phyloP scores from a whole-genome alignment of 2,888 invertebrate species.

The Phortica magna region DNA sequence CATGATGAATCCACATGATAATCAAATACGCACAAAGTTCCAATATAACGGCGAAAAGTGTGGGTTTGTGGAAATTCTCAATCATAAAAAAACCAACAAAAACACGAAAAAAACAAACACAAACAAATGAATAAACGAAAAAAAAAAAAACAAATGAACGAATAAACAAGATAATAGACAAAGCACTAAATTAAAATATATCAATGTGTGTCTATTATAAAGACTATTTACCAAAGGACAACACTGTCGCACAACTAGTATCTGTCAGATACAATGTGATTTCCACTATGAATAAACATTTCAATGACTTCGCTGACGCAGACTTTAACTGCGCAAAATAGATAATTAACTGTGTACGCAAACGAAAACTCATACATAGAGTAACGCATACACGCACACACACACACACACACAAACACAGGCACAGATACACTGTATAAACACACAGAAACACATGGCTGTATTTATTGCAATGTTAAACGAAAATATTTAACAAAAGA shows the following conservation, averaged over 20 bases:
- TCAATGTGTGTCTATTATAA: not conserved
- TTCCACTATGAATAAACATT: not conserved
- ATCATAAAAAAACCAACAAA: not conserved
- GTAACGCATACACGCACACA: not conserved
- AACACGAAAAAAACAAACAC: not conserved
- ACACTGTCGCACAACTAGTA: not conserved
- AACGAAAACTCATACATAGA: not conserved
- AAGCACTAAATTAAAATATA: conserved; percentile 27
- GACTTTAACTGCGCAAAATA: conserved; percentile 24
- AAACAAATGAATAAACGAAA: not conserved
- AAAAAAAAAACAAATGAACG: not conserved
- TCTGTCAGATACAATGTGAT: not conserved
- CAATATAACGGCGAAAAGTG: not conserved
- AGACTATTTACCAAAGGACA: conserved; percentile 18
- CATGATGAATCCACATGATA: not conserved
- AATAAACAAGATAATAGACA: conserved; percentile 3
- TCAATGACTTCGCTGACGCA: conserved; percentile 29
- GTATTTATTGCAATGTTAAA: conserved; percentile 23
- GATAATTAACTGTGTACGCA: conserved; percentile 21
- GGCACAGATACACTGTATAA: conserved; percentile 11
- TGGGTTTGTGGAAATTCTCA: conserved; percentile 20
- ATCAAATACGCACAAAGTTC: not conserved
- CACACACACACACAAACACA: not conserved
- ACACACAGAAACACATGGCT: conserved; percentile 32
- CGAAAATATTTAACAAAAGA: conserved; percentile 9